Conservation (phyloP, 2,797 vertebrate genomes). For the Macrochelys suwanniensis region DNA sequence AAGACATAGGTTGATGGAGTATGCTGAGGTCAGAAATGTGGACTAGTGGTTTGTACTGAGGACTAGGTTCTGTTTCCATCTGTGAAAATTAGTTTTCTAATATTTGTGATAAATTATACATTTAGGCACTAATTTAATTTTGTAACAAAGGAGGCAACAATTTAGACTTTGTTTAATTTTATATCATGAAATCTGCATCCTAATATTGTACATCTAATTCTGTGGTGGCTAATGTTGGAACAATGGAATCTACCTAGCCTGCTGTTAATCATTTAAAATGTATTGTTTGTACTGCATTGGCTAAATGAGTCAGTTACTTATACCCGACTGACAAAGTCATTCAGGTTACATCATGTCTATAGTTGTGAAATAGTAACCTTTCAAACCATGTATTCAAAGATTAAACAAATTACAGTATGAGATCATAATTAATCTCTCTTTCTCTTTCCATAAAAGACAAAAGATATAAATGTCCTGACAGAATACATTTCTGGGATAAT, state of each 20-base stretch:
- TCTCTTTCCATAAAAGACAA: not conserved
- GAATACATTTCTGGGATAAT: not conserved
- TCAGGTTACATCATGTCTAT: constrained; percentile 43
- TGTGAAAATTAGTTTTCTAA: not conserved
- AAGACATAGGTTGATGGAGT: not conserved
- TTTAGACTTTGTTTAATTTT: not conserved
- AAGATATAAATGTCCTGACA: not conserved
- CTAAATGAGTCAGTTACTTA: constrained; percentile 36
- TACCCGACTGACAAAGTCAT: not conserved
- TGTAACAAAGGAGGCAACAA: not conserved
- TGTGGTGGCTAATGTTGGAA: constrained; percentile 2
- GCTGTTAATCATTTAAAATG: constrained; percentile 18
- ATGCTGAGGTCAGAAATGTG: not conserved
- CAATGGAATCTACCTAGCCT: not conserved
- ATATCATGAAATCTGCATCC: not conserved
- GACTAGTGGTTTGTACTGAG: not conserved
- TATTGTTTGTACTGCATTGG: constrained; percentile 33
- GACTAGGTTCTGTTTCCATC: not conserved
- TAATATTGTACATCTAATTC: not conserved
- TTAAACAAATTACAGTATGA: not conserved
- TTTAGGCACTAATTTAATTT: not conserved
- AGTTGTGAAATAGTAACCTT: constrained; percentile 12
- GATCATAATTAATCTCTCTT: not conserved
- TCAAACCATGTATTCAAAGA: not conserved
- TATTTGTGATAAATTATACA: not conserved